Evolutionary conservation across 2,113 vertebrate species (phyloP), one percentile per base, ranked within the genome.

Genomic region (Epinephelus cyanopodus): DNA sequence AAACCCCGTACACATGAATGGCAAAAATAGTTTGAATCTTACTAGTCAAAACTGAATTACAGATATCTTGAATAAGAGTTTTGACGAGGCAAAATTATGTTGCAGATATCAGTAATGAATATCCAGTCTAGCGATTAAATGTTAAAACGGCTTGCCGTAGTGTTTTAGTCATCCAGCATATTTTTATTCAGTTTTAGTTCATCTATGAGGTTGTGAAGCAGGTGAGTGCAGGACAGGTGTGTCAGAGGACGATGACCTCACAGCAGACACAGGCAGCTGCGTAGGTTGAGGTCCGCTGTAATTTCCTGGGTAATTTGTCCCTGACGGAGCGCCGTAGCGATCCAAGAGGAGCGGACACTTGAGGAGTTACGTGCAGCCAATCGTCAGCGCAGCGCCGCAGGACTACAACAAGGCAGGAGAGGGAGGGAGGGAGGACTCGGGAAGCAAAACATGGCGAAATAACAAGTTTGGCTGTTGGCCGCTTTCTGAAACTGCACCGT

Each of bases 401-500:
- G 81, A 93, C 79, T 82, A 77, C 79, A 86, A 25, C 68, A 52
- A 65, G 84, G 52, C 79, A 57, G 47, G 54, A 57, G 47, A 50
- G 79, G 85, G 89, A 77, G 87, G 90, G 92, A 90, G 88, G 90
- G 86, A 88, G 84, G 77, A 92, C 84, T 83, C 71, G 72, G 84
- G 79, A 68, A 79, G 81, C 89, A 92, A 93, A 93, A 95, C 92
- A 93, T 90, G 92, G 91, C 92, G 88, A 91, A 86, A 90, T 92
- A 92, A 91, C 84, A 94, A 94, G 84, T 95, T 94, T 86, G 66
- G 56, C 53, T 58, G 67, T 68, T 57, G 15, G 53, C 75, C 27
- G 74, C 83, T 74, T 77, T 83, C 85, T 77, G 45, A 68, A 71
- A 69, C 70, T 72, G 78, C 77, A 23, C 33, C 69, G 47, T 66